Percentiles rank a stretch among this genome's conserved stretches.
Conservation (phyloP, 1,140 invertebrate species). For the Tyrophagus putrescentiae region DNA sequence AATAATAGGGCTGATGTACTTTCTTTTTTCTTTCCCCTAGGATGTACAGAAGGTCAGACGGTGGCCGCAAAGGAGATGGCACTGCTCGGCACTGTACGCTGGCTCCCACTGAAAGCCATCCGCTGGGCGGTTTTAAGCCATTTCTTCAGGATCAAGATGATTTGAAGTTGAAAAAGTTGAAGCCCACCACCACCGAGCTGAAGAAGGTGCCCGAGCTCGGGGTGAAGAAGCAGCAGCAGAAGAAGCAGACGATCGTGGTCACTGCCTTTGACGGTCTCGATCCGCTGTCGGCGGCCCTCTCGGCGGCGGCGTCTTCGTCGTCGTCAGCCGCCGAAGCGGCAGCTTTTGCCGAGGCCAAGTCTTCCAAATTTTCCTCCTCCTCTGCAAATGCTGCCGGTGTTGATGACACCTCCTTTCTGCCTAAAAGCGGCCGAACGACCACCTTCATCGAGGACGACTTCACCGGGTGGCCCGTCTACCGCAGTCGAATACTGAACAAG, state of each 20-base stretch:
- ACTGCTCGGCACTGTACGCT: neutral
- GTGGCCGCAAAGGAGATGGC: neutral
- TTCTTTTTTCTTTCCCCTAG: no score
- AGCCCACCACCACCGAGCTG: no score
- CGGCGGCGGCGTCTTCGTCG: no score
- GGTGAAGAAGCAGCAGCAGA: no score
- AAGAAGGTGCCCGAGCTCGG: no score
- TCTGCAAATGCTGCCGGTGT: no score
- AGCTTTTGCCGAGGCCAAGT: neutral
- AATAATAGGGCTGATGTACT: no score
- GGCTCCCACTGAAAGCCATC: neutral
- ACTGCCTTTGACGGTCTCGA: conserved; percentile 27
- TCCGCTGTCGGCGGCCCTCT: conserved; percentile 27
- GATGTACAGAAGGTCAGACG: no score
- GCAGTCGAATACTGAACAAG: conserved; percentile 57
- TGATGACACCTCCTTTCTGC: neutral
- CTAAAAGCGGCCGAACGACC: conserved; percentile 43
- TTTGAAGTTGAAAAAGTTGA: neutral
- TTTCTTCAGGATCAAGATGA: neutral
- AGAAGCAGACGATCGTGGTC: neutral
- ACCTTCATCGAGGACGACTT: conserved; percentile 39
- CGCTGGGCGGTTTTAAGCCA: neutral
- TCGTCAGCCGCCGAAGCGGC: neutral
- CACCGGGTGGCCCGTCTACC: conserved; percentile 57
- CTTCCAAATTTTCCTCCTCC: no score